These are phyloP conservation scores for Chaetogeoica ovagalla DNA, from an alignment of 2,888 invertebrate species.

Conservation along the genomic window DNA sequence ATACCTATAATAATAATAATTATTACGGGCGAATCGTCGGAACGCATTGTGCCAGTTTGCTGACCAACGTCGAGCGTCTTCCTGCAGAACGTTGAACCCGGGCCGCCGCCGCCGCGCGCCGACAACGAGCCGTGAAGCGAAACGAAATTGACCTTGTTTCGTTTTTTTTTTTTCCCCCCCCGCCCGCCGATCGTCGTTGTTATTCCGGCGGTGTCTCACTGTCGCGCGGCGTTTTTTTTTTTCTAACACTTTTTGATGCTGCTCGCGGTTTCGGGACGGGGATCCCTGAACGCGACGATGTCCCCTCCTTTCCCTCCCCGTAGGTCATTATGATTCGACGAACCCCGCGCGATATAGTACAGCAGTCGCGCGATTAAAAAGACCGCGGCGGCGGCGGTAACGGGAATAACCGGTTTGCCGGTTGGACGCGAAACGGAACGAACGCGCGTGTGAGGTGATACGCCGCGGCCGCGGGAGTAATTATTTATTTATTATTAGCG, in stretches of 20 bases:
- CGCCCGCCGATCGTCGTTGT: too few species aligned
- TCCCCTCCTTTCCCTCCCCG: too few species aligned
- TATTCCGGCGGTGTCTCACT: too few species aligned
- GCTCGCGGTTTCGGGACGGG: too few species aligned
- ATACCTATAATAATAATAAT: neutral
- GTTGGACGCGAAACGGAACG: slow-evolving; percentile 31
- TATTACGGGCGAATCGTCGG: slow-evolving; percentile 48
- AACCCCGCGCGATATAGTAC: too few species aligned
- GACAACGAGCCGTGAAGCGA: slow-evolving; percentile 51
- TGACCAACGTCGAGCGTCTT: slow-evolving; percentile 50
- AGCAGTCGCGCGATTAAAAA: neutral
- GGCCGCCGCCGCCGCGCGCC: neutral
- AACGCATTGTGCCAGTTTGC: slow-evolving; percentile 53
- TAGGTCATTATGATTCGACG: too few species aligned
- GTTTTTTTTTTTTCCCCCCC: neutral
- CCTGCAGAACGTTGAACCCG: slow-evolving; percentile 47
- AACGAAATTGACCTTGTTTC: slow-evolving; percentile 53
- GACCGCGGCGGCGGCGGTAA: slow-evolving; percentile 11
- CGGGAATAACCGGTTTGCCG: slow-evolving; percentile 46
- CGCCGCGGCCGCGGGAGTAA: neutral
- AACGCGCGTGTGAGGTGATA: neutral
- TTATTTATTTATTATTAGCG: neutral
- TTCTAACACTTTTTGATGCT: too few species aligned
- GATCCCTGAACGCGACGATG: too few species aligned
- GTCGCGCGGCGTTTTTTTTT: too few species aligned